Conservation (phyloP, 2,113 vertebrate genomes). For the Astur gentilis region DNA sequence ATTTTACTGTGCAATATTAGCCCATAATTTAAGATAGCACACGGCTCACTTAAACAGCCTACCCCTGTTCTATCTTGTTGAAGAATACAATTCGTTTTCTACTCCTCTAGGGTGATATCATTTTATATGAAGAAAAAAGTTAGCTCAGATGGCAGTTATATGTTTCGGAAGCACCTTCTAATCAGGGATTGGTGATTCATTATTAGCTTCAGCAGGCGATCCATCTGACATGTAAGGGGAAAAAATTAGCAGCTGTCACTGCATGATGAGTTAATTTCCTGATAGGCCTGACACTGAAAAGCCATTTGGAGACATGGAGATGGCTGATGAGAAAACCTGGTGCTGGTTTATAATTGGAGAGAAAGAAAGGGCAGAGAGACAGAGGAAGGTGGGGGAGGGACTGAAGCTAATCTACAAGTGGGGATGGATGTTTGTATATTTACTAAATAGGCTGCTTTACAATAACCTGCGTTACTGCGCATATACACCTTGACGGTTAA, state of each 20-base stretch:
- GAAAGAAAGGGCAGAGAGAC: slow-evolving; percentile 76
- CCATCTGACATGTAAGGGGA: slow-evolving; percentile 91
- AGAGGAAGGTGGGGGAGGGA: slow-evolving; percentile 40
- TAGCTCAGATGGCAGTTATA: slow-evolving; percentile 80
- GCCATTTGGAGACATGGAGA: slow-evolving; percentile 81
- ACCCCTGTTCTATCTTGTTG: slow-evolving; percentile 56
- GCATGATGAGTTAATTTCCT: slow-evolving; percentile 98
- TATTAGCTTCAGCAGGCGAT: slow-evolving; percentile 92
- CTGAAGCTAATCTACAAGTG: slow-evolving; percentile 27
- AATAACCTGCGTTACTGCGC: not conserved
- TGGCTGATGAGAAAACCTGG: slow-evolving; percentile 90
- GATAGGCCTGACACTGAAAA: slow-evolving; percentile 89
- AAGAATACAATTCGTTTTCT: slow-evolving; percentile 71
- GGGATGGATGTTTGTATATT: slow-evolving; percentile 47
- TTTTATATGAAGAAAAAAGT: slow-evolving; percentile 80
- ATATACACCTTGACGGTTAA: not conserved
- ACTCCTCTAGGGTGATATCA: slow-evolving; percentile 77
- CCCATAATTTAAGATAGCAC: slow-evolving; percentile 67
- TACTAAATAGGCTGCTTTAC: not conserved
- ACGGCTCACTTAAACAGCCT: slow-evolving; percentile 51
- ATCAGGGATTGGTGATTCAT: slow-evolving; percentile 93
- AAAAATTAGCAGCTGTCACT: slow-evolving; percentile 98
- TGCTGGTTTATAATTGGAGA: slow-evolving; percentile 86
- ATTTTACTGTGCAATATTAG: slow-evolving; percentile 64
- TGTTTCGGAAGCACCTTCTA: slow-evolving; percentile 85